phyloP scores from a whole-genome alignment of 1,140 invertebrate species.

The Drosophila ambigua region DNA sequence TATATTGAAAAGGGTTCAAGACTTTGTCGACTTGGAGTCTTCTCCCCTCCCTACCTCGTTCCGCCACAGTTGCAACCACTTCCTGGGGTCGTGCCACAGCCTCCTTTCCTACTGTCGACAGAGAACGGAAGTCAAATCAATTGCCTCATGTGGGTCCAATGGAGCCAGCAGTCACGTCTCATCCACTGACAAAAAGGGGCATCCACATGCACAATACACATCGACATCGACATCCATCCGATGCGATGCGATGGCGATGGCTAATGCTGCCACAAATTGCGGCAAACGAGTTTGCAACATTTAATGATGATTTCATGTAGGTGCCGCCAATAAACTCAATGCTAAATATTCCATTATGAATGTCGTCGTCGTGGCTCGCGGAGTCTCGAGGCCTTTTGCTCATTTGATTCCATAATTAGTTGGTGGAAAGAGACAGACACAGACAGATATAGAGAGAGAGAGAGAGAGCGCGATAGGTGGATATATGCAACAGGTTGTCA shows the following conservation, averaged over 20 bases:
- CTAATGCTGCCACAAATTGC: constrained; percentile 73
- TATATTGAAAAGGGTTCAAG: constrained; percentile 77
- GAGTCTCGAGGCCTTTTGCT: constrained; percentile 6
- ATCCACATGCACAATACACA: constrained; percentile 15
- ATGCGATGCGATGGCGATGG: neutral
- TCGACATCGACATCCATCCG: constrained; percentile 2
- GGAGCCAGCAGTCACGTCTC: constrained; percentile 40
- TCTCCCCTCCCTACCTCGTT: neutral
- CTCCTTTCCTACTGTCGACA: constrained; percentile 11
- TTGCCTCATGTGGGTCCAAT: constrained; percentile 42
- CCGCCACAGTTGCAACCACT: constrained; percentile 39
- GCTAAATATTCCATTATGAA: constrained; percentile 79
- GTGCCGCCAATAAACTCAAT: constrained; percentile 81
- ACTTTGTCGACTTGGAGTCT: constrained; percentile 43
- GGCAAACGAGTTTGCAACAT: constrained; percentile 77
- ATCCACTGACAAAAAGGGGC: constrained; percentile 19
- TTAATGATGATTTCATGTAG: constrained; percentile 82
- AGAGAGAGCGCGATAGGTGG: neutral
- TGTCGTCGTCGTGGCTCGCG: constrained; percentile 32
- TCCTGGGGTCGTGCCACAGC: constrained; percentile 47
- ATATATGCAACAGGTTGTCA: too few species aligned
- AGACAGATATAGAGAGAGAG: constrained; percentile 6
- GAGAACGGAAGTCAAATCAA: constrained; percentile 76
- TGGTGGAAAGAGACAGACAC: constrained; percentile 10
- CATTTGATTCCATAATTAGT: constrained; percentile 77